Evolutionary conservation across 2,797 vertebrate species (phyloP).

Genomic region (Syncerus caffer): DNA sequence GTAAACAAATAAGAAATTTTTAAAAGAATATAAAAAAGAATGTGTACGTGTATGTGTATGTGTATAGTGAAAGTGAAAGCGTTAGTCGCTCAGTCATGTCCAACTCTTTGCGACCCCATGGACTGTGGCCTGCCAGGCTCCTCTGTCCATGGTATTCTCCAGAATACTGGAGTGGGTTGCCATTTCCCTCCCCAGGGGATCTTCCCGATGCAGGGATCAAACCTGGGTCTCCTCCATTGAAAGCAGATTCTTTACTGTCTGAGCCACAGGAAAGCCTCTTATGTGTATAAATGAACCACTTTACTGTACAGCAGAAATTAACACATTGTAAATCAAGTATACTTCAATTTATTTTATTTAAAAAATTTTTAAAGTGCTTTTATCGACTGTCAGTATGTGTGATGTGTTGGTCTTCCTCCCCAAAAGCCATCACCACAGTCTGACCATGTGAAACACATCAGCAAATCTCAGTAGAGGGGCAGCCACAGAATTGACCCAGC

Average conservation of each 20-base stretch:
- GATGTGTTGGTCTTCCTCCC: neutral
- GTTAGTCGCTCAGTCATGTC: neutral
- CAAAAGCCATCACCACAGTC: no score
- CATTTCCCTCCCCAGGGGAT: neutral
- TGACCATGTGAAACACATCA: neutral
- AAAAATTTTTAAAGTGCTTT: neutral
- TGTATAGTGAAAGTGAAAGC: neutral
- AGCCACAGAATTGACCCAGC: fast-evolving
- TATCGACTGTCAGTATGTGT: fast-evolving
- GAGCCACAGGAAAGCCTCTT: neutral
- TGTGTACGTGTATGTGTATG: neutral
- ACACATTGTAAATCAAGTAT: neutral
- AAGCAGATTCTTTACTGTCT: neutral
- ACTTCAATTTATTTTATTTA: neutral
- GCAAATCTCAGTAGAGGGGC: neutral
- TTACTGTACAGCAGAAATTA: neutral
- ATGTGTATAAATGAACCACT: neutral
- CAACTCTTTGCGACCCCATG: neutral
- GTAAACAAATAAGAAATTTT: neutral
- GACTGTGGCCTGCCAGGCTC: neutral
- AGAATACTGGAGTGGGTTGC: neutral
- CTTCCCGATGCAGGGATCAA: neutral
- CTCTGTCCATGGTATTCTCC: neutral
- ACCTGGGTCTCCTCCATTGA: neutral
- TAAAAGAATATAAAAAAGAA: neutral